Base-by-base conservation (phyloP, 2,113 vertebrate species). In the Camelus dromedarius region DNA sequence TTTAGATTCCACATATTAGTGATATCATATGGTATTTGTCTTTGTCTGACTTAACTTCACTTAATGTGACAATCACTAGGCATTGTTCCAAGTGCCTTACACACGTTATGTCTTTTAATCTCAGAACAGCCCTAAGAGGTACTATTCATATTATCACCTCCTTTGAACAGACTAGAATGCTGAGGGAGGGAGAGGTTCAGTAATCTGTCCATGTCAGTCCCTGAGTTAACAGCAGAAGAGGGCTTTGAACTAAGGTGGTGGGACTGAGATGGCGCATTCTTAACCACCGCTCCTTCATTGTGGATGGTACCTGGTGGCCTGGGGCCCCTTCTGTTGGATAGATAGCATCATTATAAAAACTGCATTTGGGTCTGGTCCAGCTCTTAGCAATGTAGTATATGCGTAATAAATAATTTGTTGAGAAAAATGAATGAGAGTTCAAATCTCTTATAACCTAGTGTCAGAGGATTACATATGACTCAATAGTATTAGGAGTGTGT, bases 321-420 rank as follows among this genome's bases (percentile, higher is more conserved):
- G 66, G 60, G 20, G 2, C 8, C 16, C 22, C 35, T 69, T 3
- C 8, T 42, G 30, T 86, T 52, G 70, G 26, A 13, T 66, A 28
- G 32, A 46, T 19, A 42, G 16, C 22, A 13, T 89, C 60, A 86
- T 70, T 64, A 62, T 13, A 69, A 94, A 81, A 80, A 32, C 3
- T 56, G 32, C 12, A n/a, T 75, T 85, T 4, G 38, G 50, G 19
- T 75, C 3, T 54, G 60, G 35, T 54, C 32, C 50, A 89, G 9
- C 46, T 85, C 38, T 93, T 91, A 82, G 76, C 1, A 52, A 26
- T 80, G 50, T 8, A 75, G 28, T 52, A 54, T 75, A 62, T 85
- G 32, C 18, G 58, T 42, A 80, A 32, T 84, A 76, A 87, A 86
- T 82, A 58, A 42, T 89, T 85, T 89, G 46, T 82, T 91, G 46